These are phyloP conservation scores for Syngnathus rostellatus DNA, from an alignment of 2,797 vertebrate genomes.

Conservation along the genomic window DNA sequence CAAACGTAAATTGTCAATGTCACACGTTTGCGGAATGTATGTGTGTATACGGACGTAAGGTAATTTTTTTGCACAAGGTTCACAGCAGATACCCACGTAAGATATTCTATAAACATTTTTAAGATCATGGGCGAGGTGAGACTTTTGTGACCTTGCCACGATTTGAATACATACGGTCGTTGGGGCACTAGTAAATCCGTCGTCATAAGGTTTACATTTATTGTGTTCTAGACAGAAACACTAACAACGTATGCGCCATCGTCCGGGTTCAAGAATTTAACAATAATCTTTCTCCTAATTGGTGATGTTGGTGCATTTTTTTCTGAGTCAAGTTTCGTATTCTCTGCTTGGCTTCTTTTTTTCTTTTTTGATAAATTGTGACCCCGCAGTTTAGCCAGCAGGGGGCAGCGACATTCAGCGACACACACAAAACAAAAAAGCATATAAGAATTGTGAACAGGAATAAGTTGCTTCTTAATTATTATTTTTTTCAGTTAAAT, in stretches of 20 bases:
- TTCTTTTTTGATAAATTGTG: neutral
- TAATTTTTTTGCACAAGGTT: neutral
- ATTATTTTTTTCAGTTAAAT: too few relatives aligned
- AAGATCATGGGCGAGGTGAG: neutral
- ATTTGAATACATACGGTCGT: neutral
- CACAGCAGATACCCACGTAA: neutral
- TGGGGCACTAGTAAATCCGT: neutral
- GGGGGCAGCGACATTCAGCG: neutral
- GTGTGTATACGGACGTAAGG: neutral
- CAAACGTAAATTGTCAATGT: neutral
- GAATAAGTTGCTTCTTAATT: too few relatives aligned
- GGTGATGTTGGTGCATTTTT: neutral
- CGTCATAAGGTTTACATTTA: neutral
- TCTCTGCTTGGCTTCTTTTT: neutral
- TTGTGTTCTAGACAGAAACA: neutral
- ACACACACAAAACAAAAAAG: neutral
- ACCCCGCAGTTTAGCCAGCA: neutral
- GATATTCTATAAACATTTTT: neutral
- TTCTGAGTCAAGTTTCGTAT: neutral
- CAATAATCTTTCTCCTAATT: neutral
- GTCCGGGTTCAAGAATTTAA: neutral
- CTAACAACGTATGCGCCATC: neutral
- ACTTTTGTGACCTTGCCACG: neutral
- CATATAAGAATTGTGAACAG: neutral
- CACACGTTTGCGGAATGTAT: neutral